Evolutionary conservation across 2,797 vertebrate species (phyloP), one percentile per base, ranked within the genome.

Genomic region (Morelia viridis): DNA sequence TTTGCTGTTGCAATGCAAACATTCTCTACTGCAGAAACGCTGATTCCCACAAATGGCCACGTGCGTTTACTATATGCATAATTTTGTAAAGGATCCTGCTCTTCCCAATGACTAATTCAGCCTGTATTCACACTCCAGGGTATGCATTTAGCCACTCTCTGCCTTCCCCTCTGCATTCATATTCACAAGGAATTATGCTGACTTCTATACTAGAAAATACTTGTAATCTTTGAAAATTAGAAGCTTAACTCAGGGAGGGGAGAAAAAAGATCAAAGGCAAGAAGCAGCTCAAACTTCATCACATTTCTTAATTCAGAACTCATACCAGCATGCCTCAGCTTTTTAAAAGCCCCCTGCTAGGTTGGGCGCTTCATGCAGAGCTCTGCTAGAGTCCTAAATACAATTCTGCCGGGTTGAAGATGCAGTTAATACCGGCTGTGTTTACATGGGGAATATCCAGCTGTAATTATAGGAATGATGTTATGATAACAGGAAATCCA

Each of bases 401-500:
- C 60, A 92, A 86, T 92, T 89, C 53, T 92, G 92, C 84, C 88
- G 26, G 35, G 86, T 85, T 94, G 92, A 92, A 94, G 95, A 95
- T 93, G 91, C 93, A 90, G 87, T 95, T 95, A 94, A 94, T 53
- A 64, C 88, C 85, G 93, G 93, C 91, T 93, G 41, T 94, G 95
- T 96, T 96, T 96, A 94, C 86, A 95, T 90, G 95, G 94, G 93
- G 93, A 94, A 96, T 96, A 95, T 95, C 95, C 92, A 94, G 91
- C 94, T 95, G 93, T 96, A 96, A 97, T 96, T 96, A 96, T 0
- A 97, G 95, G 94, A 95, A 96, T 50, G 89, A 95, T 96, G 96
- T 95, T 97, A 96, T 93, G 96, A 96, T 96, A 97, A 96, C 95
- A 96, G 96, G 96, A 97, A 97, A 96, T 96, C 96, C 93, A 83